phyloP scores from a whole-genome alignment of 2,888 invertebrate genomes.

The Sycophila texana region DNA sequence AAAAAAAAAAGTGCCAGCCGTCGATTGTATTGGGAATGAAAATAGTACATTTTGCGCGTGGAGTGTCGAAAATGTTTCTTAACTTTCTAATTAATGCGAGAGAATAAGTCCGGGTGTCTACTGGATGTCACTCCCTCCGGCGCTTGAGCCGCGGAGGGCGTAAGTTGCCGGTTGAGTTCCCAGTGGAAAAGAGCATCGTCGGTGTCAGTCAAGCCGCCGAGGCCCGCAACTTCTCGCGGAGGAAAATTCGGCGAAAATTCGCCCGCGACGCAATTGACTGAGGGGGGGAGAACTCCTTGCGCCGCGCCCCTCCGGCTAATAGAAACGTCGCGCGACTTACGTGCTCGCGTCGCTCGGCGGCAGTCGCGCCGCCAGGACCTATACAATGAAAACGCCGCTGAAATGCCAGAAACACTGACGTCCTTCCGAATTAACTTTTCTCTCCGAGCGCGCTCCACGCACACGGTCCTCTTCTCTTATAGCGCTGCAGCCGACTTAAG shows the following conservation, averaged over 20 bases:
- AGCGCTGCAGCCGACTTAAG: too few relatives aligned
- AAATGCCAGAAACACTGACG: constrained; percentile 58
- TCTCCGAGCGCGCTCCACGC: background rate
- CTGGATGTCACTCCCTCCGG: too few relatives aligned
- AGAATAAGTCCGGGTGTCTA: too few relatives aligned
- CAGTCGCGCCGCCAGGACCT: too few relatives aligned
- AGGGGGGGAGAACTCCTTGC: constrained; percentile 11
- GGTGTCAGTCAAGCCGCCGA: constrained; percentile 35
- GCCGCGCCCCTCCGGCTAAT: constrained; percentile 32
- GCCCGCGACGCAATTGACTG: constrained; percentile 32
- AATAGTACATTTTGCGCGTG: too few relatives aligned
- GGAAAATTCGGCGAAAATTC: background rate
- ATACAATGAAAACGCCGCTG: constrained; percentile 10
- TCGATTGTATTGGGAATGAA: too few relatives aligned
- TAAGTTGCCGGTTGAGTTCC: background rate
- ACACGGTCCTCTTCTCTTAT: background rate
- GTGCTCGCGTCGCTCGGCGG: too few relatives aligned
- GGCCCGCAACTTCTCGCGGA: too few relatives aligned
- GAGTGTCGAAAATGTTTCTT: too few relatives aligned
- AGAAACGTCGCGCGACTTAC: constrained; percentile 50
- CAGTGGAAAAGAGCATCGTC: constrained; percentile 17
- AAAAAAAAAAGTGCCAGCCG: too few relatives aligned
- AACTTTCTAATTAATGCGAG: too few relatives aligned
- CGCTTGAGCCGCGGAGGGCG: too few relatives aligned
- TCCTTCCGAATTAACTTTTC: constrained; percentile 54